phyloP scores from a whole-genome alignment of 2,113 vertebrate genomes.

The Tupaia chinensis region DNA sequence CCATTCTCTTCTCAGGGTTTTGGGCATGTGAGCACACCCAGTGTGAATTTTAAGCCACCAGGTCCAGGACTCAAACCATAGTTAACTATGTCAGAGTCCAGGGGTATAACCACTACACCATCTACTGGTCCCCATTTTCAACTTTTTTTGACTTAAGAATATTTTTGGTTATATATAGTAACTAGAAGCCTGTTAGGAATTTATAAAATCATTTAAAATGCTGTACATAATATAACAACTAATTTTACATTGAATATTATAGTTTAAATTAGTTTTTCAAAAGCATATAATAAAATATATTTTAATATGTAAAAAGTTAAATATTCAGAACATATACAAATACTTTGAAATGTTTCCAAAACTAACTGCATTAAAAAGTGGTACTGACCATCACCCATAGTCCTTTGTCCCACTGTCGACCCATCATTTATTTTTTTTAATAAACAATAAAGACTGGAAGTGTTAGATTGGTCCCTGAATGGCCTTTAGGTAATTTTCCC shows the following conservation, averaged over 20 bases:
- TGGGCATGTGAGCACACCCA: too few species aligned
- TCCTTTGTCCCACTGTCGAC: too few species aligned
- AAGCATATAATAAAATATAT: neutral
- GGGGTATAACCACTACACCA: too few species aligned
- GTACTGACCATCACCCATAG: too few species aligned
- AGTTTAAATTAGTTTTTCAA: neutral
- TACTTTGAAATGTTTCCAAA: conserved; percentile 38
- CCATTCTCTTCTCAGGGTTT: too few species aligned
- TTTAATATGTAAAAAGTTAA: conserved; percentile 27
- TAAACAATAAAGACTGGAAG: too few species aligned
- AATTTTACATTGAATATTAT: conserved; percentile 50
- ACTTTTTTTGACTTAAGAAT: neutral
- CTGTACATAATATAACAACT: neutral
- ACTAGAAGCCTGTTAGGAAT: neutral
- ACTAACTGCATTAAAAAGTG: neutral
- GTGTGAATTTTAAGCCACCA: too few species aligned
- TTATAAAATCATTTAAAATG: neutral
- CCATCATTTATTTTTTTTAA: too few species aligned
- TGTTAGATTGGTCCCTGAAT: too few species aligned
- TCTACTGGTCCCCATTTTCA: neutral
- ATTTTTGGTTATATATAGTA: conserved; percentile 1
- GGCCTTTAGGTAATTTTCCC: too few species aligned
- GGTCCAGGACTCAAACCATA: too few species aligned
- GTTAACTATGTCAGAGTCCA: too few species aligned
- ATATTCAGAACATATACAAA: conserved; percentile 13